phyloP scores from a whole-genome alignment of 2,797 vertebrate species.

The Pseudochromis fuscus region DNA sequence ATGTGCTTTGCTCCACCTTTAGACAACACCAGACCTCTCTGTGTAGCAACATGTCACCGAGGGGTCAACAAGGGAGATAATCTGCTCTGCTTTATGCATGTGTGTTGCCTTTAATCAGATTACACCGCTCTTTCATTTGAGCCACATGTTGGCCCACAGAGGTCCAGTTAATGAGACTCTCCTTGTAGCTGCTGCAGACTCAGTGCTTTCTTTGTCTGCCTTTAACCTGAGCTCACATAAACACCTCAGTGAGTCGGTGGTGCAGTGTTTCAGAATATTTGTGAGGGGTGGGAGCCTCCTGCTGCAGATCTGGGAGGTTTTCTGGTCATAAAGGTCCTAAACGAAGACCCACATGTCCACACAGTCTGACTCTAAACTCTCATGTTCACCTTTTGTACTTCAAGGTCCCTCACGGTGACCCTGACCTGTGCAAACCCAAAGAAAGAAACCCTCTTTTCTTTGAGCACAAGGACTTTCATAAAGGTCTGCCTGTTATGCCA shows the following conservation, averaged over 20 bases:
- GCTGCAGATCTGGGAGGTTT: not conserved
- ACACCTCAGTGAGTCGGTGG: not conserved
- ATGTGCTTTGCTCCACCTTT: constrained; percentile 30
- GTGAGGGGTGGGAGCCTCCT: not conserved
- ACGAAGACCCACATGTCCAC: constrained; percentile 26
- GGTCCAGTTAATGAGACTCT: not conserved
- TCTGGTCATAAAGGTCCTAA: not conserved
- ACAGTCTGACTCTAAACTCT: constrained; percentile 4
- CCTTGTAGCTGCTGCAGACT: not conserved
- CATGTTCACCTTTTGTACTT: constrained; percentile 9
- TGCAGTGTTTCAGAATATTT: not conserved
- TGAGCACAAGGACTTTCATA: too few species aligned
- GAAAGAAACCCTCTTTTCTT: too few species aligned
- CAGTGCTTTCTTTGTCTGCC: not conserved
- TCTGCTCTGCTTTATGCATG: not conserved
- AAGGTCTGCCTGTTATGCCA: too few species aligned
- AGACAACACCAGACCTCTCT: constrained; percentile 10
- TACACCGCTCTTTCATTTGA: not conserved
- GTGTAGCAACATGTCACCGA: not conserved
- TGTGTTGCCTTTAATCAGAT: not conserved
- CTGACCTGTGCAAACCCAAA: not conserved
- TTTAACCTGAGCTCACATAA: not conserved
- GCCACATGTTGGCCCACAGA: not conserved
- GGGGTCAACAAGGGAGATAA: constrained; percentile 7
- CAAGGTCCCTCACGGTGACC: not conserved